Percentiles rank a stretch among this genome's conserved stretches.
Evolutionary conservation across 2,888 invertebrate genomes (phyloP).

Genomic region (Cyaniris semiargus): DNA sequence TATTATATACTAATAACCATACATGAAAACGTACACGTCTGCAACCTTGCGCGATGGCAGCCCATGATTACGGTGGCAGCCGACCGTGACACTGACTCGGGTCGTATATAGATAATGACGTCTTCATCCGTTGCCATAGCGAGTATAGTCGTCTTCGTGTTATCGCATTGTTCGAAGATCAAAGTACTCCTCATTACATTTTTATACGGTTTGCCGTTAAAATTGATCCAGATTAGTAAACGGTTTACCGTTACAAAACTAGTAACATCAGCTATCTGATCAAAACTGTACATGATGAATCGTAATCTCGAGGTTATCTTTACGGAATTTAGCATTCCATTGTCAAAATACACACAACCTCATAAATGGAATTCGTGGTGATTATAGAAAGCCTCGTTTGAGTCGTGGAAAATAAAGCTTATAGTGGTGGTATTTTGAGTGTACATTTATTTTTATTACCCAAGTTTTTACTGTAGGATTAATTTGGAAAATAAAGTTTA

Average conservation of each 20-base stretch:
- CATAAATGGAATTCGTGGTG: background rate
- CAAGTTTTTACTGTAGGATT: background rate
- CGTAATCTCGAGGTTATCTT: conserved; percentile 11
- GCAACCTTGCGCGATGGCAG: conserved; percentile 71
- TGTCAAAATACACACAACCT: background rate
- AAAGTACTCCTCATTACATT: conserved; percentile 22
- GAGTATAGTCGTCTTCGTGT: background rate
- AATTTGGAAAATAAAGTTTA: background rate
- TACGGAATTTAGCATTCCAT: conserved; percentile 16
- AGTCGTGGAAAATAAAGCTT: background rate
- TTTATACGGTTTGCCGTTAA: conserved; percentile 23
- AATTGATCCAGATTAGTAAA: conserved; percentile 23
- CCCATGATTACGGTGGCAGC: conserved; percentile 60
- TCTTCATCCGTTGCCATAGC: conserved; percentile 47
- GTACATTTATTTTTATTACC: background rate
- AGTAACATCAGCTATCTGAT: conserved; percentile 13
- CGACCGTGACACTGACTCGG: conserved; percentile 75
- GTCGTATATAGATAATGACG: conserved; percentile 62
- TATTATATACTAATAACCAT: conserved; percentile 43
- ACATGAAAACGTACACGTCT: conserved; percentile 65
- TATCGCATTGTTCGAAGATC: conserved; percentile 28
- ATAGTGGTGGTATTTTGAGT: background rate
- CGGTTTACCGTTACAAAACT: conserved; percentile 17
- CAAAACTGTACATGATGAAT: conserved; percentile 17
- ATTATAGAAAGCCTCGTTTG: background rate